Evolutionary conservation across 2,113 vertebrate genomes (phyloP), one percentile per base, ranked within the genome.

Genomic region (Sardina pilchardus): DNA sequence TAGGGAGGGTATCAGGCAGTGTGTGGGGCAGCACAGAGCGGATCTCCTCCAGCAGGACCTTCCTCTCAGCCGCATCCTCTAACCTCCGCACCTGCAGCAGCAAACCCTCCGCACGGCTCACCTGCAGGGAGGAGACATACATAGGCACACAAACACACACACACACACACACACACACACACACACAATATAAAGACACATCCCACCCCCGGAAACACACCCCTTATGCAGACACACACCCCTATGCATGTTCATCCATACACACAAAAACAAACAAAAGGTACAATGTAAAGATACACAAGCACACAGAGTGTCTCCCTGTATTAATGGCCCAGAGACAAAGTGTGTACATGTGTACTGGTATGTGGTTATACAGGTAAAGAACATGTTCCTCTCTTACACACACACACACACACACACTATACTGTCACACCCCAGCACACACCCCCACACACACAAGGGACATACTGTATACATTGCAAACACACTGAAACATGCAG

Each of bases 51-150:
- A 96, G 89, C n/a, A 95, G 91, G 26, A 88, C 82, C 34, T 82
- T 87, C 83, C 87, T 82, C 82, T 86, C 85, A 26, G 75, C 81
- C 47, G 88, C 83, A 48, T 43, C 16, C 78, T 85, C 24, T 75
- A 16, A 92, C 84, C 88, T 94, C 88, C 95, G 96, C 47, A 91
- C 88, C 53, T 94, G 94, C 17, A 96, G 92, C 86, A 97, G 88
- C 92, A 96, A 88, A 12, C 96, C 96, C 88, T 98, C 97, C 21
- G 92, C 96, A 90, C 95, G 95, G 93, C 93, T 96, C 83, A 97
- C 95, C 95, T 97, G 89, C 59, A 84, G 19, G 53, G 75, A 59
- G 42, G 19, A 42, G 48, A 83, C 26, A 48, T 67, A 36, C 42
- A 75, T 6, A 53, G 24, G 81, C 19, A 19, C 2, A 85, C 71